These are phyloP conservation scores for Drosophila parvula DNA, from an alignment of 1,140 invertebrate genomes.

Conservation along the genomic window DNA sequence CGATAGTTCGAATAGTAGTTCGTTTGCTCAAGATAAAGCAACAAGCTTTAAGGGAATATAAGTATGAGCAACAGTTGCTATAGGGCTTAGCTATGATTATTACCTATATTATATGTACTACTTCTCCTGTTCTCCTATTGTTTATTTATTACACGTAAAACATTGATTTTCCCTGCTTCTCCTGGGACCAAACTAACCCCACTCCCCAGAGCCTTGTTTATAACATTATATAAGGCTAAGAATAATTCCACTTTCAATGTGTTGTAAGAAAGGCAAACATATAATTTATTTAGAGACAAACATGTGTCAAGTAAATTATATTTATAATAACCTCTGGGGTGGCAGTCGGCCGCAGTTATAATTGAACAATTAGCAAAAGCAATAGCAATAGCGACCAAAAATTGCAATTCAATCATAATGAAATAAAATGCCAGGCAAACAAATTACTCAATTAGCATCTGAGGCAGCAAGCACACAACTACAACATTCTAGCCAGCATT, in stretches of 20 bases:
- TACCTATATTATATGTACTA: too few species aligned
- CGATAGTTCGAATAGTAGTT: constrained; percentile 10
- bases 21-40: background rate
- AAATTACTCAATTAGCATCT: constrained; percentile 44
- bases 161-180: background rate
- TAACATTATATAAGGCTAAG: background rate
- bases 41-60: too few species aligned
- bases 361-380: constrained; percentile 37
- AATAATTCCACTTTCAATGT: background rate
- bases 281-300: constrained; percentile 2
- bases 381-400: constrained; percentile 10
- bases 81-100: too few species aligned
- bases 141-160: background rate
- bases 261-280: background rate
- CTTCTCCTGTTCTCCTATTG: background rate
- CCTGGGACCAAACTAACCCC: background rate
- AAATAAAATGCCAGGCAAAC: constrained; percentile 48
- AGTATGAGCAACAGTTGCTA: background rate
- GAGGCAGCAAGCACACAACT: background rate
- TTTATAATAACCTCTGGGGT: constrained; percentile 7
- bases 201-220: constrained; percentile 5
- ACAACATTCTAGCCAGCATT: constrained; percentile 24
- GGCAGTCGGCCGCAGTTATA: constrained; percentile 11
- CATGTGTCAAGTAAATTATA: constrained; percentile 11
- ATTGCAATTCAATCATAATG: constrained; percentile 37